These are phyloP conservation scores for Athene noctua DNA, from an alignment of 2,113 vertebrate genomes.

Conservation along the genomic window DNA sequence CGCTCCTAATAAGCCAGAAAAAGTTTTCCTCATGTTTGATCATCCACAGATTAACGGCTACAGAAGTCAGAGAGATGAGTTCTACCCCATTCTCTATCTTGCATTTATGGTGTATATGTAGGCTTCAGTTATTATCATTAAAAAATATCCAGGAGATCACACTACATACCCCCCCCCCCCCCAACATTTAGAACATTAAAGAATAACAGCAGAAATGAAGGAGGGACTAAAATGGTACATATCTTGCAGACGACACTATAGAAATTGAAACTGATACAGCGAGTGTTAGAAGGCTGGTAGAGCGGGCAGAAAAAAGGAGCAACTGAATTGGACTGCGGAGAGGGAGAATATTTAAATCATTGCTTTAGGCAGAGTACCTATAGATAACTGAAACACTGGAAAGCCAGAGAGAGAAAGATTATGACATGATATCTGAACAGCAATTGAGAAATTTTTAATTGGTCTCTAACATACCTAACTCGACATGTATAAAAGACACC, in stretches of 20 bases:
- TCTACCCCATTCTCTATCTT: not conserved
- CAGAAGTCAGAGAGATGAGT: not conserved
- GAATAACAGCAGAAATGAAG: not conserved
- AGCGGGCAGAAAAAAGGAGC: not conserved
- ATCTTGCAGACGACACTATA: not conserved
- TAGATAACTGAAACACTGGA: not conserved
- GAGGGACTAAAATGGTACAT: not conserved
- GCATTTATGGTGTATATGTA: not conserved
- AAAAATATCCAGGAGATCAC: not conserved
- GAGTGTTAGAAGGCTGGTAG: not conserved
- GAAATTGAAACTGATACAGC: not conserved
- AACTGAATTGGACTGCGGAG: not conserved
- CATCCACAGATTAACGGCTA: not conserved
- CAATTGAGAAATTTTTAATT: not conserved
- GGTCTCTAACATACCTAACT: not conserved
- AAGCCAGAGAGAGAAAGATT: not conserved
- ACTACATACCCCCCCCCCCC: accelerated
- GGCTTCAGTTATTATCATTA: not conserved
- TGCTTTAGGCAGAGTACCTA: not conserved
- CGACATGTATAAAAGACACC: not conserved
- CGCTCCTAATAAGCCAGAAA: not conserved
- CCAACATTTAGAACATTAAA: not conserved
- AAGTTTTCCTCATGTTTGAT: not conserved
- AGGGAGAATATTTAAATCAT: not conserved
- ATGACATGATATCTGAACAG: not conserved